phyloP scores from a whole-genome alignment of 1,140 invertebrate genomes.

The Pollicipes pollicipes region DNA sequence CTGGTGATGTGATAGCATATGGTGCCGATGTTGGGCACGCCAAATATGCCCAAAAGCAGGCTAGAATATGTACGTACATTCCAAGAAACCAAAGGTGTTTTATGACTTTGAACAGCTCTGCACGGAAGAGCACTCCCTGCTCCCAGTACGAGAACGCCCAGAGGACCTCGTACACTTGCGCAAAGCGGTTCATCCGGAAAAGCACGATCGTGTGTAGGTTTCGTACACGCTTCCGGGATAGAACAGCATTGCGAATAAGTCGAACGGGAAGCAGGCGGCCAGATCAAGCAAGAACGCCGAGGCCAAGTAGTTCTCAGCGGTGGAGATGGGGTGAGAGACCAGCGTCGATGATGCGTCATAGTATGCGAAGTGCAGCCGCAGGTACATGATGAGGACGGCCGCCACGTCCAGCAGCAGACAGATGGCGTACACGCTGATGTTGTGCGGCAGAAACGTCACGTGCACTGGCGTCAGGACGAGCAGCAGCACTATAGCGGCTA shows the following conservation, averaged over 20 bases:
- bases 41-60: not conserved
- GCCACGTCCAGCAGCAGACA: not conserved
- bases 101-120: not conserved
- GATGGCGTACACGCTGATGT: not conserved
- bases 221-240: not conserved
- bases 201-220: not conserved
- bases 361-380: not conserved
- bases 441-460: not conserved
- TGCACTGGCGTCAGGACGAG: not conserved
- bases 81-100: not conserved
- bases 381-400: not conserved
- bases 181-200: not conserved
- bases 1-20: too few relatives aligned
- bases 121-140: not conserved
- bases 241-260: not conserved
- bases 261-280: not conserved
- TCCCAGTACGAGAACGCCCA: not conserved
- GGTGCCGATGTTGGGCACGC: not conserved
- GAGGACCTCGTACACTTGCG: not conserved
- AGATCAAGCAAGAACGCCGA: not conserved
- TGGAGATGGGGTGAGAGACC: not conserved
- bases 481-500: not conserved
- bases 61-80: not conserved
- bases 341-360: not conserved
- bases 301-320: not conserved